Evolutionary conservation across 2,888 invertebrate species (phyloP).

Genomic region (Dryadula phaetusa): DNA sequence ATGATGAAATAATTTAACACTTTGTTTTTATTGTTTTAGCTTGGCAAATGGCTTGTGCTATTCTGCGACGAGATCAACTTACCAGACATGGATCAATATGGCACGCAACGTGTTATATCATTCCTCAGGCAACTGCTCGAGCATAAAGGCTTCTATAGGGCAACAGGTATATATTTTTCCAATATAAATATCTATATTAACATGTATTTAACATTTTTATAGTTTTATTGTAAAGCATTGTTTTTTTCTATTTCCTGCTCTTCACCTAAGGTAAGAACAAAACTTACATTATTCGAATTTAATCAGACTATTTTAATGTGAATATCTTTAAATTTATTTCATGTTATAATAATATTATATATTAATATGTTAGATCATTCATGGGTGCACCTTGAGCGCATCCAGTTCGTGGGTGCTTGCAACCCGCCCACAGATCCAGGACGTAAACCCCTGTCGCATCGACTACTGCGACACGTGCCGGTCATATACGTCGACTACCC

Average conservation of each 20-base stretch:
- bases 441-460: constrained; percentile 96
- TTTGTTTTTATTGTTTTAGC: constrained; percentile 70
- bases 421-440: constrained; percentile 99
- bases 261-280: too few relatives aligned
- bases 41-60: constrained; percentile 98
- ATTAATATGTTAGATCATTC: constrained; percentile 94
- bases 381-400: constrained; percentile 98
- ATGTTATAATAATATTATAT: background rate
- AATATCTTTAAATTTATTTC: background rate
- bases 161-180: constrained; percentile 83
- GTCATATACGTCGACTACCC: constrained; percentile 99
- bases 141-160: constrained; percentile 95
- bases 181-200: too few relatives aligned
- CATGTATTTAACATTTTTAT: too few relatives aligned
- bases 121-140: constrained; percentile 99
- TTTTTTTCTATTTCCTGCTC: too few relatives aligned
- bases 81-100: constrained; percentile 99
- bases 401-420: constrained; percentile 99
- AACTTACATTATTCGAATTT: background rate
- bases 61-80: constrained; percentile 99
- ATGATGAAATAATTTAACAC: background rate
- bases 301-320: background rate
- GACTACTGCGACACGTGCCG: constrained; percentile 96
- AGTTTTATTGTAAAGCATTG: too few relatives aligned
- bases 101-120: constrained; percentile 99